phyloP scores from a whole-genome alignment of 2,113 vertebrate genomes.

The Diadophis punctatus region DNA sequence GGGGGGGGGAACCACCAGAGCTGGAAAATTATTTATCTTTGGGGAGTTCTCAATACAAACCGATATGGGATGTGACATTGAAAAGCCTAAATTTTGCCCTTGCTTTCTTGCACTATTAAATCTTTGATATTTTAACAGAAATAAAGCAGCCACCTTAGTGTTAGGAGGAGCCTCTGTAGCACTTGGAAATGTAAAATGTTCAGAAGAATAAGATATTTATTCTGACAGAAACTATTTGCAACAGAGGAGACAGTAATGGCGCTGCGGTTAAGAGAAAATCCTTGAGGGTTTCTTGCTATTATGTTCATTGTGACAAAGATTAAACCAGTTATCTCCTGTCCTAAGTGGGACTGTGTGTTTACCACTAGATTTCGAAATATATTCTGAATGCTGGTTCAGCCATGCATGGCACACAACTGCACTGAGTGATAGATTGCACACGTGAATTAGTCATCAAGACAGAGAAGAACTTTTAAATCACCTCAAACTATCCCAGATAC shows the following conservation, averaged over 20 bases:
- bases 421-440: not conserved
- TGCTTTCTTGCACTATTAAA: not conserved
- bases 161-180: not conserved
- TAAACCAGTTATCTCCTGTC: slow-evolving; percentile 5
- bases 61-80: slow-evolving; percentile 24
- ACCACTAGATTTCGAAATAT: not conserved
- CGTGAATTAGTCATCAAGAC: not conserved
- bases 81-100: slow-evolving; percentile 10
- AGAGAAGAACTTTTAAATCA: not conserved
- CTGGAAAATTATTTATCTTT: slow-evolving; percentile 40
- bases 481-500: not conserved
- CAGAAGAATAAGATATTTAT: slow-evolving; percentile 12
- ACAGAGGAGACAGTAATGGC: slow-evolving; percentile 6
- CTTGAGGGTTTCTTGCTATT: not conserved
- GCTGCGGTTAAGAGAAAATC: not conserved
- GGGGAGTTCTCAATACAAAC: slow-evolving; percentile 40
- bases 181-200: not conserved
- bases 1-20: slow-evolving; percentile 1
- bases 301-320: not conserved
- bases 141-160: not conserved
- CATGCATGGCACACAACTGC: not conserved
- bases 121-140: not conserved
- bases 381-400: not conserved
- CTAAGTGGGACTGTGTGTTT: not conserved
- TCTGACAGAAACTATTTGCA: not conserved